Base-by-base conservation (phyloP, 2,113 vertebrate genomes). In the Alethe diademata region DNA sequence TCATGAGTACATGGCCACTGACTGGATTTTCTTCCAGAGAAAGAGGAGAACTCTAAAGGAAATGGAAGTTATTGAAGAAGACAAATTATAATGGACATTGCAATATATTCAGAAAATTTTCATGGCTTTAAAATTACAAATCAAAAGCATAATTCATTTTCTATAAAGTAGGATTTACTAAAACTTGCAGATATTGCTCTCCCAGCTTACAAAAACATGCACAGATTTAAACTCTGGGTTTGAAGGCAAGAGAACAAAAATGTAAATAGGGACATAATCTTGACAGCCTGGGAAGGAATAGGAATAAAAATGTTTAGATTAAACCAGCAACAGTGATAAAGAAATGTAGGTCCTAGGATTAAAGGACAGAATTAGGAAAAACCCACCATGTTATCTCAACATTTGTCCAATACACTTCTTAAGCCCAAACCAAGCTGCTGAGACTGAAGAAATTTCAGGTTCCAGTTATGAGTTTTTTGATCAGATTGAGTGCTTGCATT, bases 1-100 rank as follows among this genome's bases (percentile, higher is more conserved):
- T 94, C 76, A 95, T 76, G 78, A 90, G 48, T 94, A 90, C 70
- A 71, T 78, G 53, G 62, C 70, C 50, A 92, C 31, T 35, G 69
- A 43, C 62, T 92, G 78, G 58, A 92, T 50, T 88, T 61, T 66
- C 25, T 76, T 84, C 74, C 29, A 50, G 69, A 72, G 58, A 16
- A 69, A 81, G 31, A 48, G 24, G 9, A 31, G 9, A 51, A 33
- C 26, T 70, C 12, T 78, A 28, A 54, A 64, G 38, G 28, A 33
- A 81, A 83, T 42, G 12, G 14, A 89, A 78, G 33, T 75, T 93
- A 31, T 64, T 71, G 19, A 60, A 76, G 71, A 58, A 43, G 31
- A 36, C 3, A 69, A 54, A 70, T 78, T 53, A 36, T 57, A 81
- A 73, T 45, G 31, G 50, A 16, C 9, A 51, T 70, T 65, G n/a